Conservation (phyloP, 2,888 invertebrate genomes). For the Cosmia pyralina region DNA sequence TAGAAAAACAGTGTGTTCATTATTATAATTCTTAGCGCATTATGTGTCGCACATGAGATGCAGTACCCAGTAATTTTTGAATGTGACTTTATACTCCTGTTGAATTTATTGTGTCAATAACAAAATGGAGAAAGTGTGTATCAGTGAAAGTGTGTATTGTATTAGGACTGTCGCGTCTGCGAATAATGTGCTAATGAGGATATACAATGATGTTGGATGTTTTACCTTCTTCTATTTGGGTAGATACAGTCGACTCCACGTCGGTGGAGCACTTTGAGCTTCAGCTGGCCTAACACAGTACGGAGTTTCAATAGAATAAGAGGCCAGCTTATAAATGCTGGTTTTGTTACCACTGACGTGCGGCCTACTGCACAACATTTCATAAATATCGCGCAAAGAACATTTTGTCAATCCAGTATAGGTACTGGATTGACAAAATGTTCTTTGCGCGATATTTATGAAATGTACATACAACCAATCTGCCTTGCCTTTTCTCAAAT, state of each 20-base stretch:
- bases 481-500: background rate
- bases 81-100: background rate
- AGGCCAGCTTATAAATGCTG: no score
- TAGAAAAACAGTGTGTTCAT: background rate
- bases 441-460: background rate
- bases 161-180: background rate
- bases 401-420: background rate
- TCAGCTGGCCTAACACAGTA: no score
- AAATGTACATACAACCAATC: constrained; percentile 6
- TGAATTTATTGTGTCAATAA: background rate
- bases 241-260: no score
- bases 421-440: background rate
- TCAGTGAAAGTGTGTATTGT: background rate
- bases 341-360: background rate
- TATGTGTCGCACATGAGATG: background rate
- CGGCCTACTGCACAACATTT: background rate
- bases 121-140: background rate
- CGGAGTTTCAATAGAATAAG: no score
- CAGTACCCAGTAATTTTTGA: no score
- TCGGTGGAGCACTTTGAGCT: no score
- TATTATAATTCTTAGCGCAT: constrained; percentile 3
- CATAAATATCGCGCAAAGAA: background rate
- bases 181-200: constrained; percentile 14
- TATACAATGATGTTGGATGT: no score
- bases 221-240: no score